Conservation (phyloP, 2,797 vertebrate species). For the Sebastes vulpes region DNA sequence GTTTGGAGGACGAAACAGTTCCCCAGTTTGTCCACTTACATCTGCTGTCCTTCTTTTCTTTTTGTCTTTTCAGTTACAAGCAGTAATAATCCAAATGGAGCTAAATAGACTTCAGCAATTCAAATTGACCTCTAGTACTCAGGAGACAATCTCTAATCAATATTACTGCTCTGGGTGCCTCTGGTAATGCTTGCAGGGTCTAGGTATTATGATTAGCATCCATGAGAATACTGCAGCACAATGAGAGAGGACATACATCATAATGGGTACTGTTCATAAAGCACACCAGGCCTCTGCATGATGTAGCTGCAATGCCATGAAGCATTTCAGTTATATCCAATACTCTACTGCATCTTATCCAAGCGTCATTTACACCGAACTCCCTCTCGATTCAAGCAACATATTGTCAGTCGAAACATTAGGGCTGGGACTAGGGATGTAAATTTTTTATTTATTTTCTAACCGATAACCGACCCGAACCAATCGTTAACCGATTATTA, state of each 20-base stretch:
- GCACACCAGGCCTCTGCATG: not conserved
- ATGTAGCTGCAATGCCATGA: not conserved
- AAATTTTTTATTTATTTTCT: no score
- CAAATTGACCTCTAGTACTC: conserved; percentile 59
- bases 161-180: conserved; percentile 49
- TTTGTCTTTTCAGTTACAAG: conserved; percentile 8
- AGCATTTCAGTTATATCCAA: not conserved
- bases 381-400: not conserved
- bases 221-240: conserved; percentile 40
- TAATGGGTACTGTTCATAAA: not conserved
- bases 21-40: conserved; percentile 10
- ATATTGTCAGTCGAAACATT: not conserved
- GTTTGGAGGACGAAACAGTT: conserved; percentile 28
- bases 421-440: no score
- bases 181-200: conserved; percentile 53
- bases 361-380: not conserved
- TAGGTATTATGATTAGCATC: conserved; percentile 65
- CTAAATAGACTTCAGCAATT: conserved; percentile 47
- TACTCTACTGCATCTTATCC: not conserved
- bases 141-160: conserved; percentile 68
- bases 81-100: conserved; percentile 28
- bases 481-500: no score
- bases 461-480: no score
- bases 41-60: not conserved
- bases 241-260: conserved; percentile 38